phyloP scores from a whole-genome alignment of 2,888 invertebrate genomes.

The Parapristionchus giblindavisi region DNA sequence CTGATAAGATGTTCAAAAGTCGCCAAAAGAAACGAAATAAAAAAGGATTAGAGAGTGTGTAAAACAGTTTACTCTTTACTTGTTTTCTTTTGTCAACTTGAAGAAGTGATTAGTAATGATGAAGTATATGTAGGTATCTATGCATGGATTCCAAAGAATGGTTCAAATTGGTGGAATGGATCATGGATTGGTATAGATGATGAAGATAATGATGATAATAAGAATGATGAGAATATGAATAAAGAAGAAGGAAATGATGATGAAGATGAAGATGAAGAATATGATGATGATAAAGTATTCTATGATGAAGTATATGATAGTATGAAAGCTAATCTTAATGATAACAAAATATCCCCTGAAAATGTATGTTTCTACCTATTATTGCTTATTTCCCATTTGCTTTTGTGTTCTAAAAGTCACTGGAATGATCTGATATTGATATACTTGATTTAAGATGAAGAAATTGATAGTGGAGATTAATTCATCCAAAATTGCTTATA shows the following conservation, averaged over 20 bases:
- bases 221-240: not conserved
- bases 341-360: slow-evolving; percentile 7
- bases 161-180: slow-evolving; percentile 26
- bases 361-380: not conserved
- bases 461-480: slow-evolving; percentile 67
- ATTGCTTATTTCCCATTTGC: not conserved
- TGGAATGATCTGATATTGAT: not conserved
- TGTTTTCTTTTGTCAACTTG: too few species aligned
- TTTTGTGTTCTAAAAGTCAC: not conserved
- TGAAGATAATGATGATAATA: slow-evolving; percentile 12
- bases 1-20: too few species aligned
- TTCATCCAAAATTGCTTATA: slow-evolving; percentile 65
- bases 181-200: slow-evolving; percentile 22
- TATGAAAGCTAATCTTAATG: not conserved
- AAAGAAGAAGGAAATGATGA: slow-evolving; percentile 27
- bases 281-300: slow-evolving; percentile 15
- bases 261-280: slow-evolving; percentile 20
- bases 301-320: slow-evolving; percentile 11
- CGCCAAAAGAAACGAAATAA: too few species aligned
- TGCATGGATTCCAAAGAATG: not conserved
- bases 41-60: too few species aligned
- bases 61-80: too few species aligned
- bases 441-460: slow-evolving; percentile 40
- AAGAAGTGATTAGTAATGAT: too few species aligned
- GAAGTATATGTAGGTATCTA: not conserved